Conservation (phyloP, 2,113 vertebrate species). For the Ranitomeya imitator region DNA sequence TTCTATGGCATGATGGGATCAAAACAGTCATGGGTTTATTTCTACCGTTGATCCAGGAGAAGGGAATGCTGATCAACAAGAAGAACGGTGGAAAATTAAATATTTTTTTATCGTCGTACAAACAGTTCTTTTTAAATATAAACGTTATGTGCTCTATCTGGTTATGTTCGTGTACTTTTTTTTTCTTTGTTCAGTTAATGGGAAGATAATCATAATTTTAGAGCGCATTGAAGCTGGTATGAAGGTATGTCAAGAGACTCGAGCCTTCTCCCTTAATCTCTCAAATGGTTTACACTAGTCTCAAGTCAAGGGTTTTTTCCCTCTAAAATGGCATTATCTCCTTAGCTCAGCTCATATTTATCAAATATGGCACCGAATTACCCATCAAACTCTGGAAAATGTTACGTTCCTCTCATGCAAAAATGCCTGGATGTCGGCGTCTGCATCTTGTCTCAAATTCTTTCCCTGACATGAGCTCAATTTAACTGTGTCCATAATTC, state of each 20-base stretch:
- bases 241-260: constrained; percentile 41
- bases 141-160: not conserved
- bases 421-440: constrained; percentile 53
- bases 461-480: constrained; percentile 54
- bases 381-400: constrained; percentile 55
- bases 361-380: constrained; percentile 55
- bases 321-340: constrained; percentile 54
- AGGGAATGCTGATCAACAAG: not conserved
- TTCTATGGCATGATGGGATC: not conserved
- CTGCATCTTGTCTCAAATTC: constrained; percentile 56
- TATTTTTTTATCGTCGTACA: not conserved
- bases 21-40: not conserved
- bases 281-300: constrained; percentile 40
- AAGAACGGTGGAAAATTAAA: not conserved
- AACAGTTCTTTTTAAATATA: constrained; percentile 2
- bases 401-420: constrained; percentile 48
- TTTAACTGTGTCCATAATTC: constrained; percentile 55
- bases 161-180: not conserved
- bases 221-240: constrained; percentile 7
- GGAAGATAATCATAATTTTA: not conserved
- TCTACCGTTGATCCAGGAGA: constrained; percentile 11
- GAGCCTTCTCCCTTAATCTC: constrained; percentile 34
- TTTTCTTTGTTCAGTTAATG: not conserved
- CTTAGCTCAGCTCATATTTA: constrained; percentile 47
- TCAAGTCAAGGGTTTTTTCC: constrained; percentile 14